Conservation (phyloP, 2,888 invertebrate species). For the Harpagoxenus sublaevis region DNA sequence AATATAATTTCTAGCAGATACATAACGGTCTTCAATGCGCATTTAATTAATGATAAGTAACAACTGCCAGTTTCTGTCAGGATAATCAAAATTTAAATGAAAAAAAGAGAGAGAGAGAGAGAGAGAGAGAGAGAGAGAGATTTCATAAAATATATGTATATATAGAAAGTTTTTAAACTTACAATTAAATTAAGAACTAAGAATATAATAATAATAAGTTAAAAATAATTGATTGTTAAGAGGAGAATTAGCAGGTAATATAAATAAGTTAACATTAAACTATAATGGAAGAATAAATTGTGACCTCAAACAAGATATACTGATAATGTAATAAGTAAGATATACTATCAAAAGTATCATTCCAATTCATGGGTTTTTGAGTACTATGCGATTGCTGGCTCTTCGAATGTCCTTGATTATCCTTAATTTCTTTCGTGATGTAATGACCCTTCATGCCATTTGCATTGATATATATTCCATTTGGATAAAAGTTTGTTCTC, state of each 20-base stretch:
- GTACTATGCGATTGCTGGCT: constrained; percentile 60
- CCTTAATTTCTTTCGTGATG: constrained; percentile 75
- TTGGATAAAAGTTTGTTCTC: constrained; percentile 47
- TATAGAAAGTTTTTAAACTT: too few relatives aligned
- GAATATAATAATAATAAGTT: not conserved
- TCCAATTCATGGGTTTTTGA: not conserved
- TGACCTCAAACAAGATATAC: not conserved
- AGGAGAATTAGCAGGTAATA: not conserved
- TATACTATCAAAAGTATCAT: constrained; percentile 24
- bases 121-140: too few relatives aligned
- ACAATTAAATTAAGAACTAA: too few relatives aligned
- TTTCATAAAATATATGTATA: too few relatives aligned
- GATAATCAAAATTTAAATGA: not conserved
- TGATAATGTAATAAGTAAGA: not conserved
- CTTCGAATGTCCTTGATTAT: constrained; percentile 79
- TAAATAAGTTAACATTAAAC: not conserved
- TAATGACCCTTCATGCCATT: constrained; percentile 77
- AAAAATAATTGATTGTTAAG: not conserved
- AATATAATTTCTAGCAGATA: too few relatives aligned
- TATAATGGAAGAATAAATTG: not conserved
- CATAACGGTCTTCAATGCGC: too few relatives aligned
- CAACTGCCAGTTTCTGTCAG: not conserved
- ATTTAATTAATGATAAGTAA: not conserved
- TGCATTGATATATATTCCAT: constrained; percentile 72
- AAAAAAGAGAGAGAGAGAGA: not conserved